Evolutionary conservation across 2,113 vertebrate genomes (phyloP), one percentile per base, ranked within the genome.

Genomic region (Smithornis capensis): DNA sequence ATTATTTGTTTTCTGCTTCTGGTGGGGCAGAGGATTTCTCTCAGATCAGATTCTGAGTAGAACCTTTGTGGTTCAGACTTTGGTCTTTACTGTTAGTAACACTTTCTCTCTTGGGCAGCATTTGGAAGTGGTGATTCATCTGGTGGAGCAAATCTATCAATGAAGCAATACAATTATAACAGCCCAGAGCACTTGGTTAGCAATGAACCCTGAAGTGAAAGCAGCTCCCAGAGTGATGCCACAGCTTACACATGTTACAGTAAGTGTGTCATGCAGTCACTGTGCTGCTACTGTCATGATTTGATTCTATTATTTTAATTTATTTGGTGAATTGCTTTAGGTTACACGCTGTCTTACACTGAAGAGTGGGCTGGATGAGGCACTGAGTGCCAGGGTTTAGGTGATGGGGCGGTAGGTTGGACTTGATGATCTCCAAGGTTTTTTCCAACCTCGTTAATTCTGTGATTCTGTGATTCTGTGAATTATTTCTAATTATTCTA

Each of bases 181-280:
- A 73, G 29, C 29, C 31, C 47, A 29, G 37, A 83, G 62, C 81
- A 63, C 18, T 12, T 31, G 50, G 12, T 45, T 56, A 62, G 75
- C 80, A 53, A 42, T 27, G 45, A 79, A 8, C 15, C 6, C 3
- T 12, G 45, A 28, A 76, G 27, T 74, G 78, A 79, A 82, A 68
- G 2, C 87, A 82, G 3, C 23, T 81, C 23, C 16, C 45, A 71
- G 53, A 44, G 38, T 0, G 0, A 28, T 68, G 81, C 55, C 0
- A 1, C 62, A 19, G 69, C 24, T 59, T 17, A 45, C 35, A 56
- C 19, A 60, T 56, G 25, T 16, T 50, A 6, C 5, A 35, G 28
- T 23, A 9, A 25, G 28, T 2, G 6, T 65, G 67, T 50, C 4
- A 47, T 4, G 19, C 45, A 67, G 33, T 42, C 75, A 19, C 53